A percentile compares a stretch with the other conserved stretches of the same genome.
phyloP scores from a whole-genome alignment of 2,888 invertebrate species.

The Chorisops tibialis region DNA sequence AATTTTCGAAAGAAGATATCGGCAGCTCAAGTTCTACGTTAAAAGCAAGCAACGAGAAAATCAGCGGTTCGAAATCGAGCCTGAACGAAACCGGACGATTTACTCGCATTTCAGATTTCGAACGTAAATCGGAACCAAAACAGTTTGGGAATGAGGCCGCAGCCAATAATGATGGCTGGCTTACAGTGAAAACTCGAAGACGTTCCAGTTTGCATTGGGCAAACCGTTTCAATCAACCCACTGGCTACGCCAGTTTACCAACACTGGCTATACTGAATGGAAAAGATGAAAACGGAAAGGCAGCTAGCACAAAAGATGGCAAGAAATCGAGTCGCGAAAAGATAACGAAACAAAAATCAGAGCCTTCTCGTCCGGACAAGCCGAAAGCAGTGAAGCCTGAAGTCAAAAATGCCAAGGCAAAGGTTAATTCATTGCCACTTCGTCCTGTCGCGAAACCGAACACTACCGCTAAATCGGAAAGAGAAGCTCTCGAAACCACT shows the following conservation, averaged over 20 bases:
- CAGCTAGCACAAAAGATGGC: constrained; percentile 13
- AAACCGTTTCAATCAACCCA: constrained; percentile 76
- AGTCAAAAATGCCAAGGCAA: constrained; percentile 49
- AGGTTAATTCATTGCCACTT: constrained; percentile 46
- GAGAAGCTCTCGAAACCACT: neutral
- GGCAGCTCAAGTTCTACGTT: constrained; percentile 50
- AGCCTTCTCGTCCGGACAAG: constrained; percentile 6
- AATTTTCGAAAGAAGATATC: constrained; percentile 45
- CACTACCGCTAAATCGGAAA: neutral
- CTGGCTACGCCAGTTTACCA: constrained; percentile 77
- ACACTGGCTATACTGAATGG: constrained; percentile 58
- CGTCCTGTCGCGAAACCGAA: constrained; percentile 20
- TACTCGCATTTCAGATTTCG: constrained; percentile 33
- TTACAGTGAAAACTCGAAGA: constrained; percentile 78
- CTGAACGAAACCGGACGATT: constrained; percentile 38
- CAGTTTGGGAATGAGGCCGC: constrained; percentile 39
- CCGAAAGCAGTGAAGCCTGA: constrained; percentile 38
- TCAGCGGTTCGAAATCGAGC: constrained; percentile 45
- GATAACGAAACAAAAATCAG: constrained; percentile 21
- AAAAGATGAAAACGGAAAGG: constrained; percentile 42
- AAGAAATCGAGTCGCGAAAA: constrained; percentile 22
- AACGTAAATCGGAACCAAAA: constrained; percentile 46
- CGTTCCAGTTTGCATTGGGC: constrained; percentile 69
- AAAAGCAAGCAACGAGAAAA: constrained; percentile 49
- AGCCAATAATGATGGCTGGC: constrained; percentile 71